Conservation (phyloP, 37 sponge, comb jelly and placozoan genomes). For the Halichondria panicea region DNA sequence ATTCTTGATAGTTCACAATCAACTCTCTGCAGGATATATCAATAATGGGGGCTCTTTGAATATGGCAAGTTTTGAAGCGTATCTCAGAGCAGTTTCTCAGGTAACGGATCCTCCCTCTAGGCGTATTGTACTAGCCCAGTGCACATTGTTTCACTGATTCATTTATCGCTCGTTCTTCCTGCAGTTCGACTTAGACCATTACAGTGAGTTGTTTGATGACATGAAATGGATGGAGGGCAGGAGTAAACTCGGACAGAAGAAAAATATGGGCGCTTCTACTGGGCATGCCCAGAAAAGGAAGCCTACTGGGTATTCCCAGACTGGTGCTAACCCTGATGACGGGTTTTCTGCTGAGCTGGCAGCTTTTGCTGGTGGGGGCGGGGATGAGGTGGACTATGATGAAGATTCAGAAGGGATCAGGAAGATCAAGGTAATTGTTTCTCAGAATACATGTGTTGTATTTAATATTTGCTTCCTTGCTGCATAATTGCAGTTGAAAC, state of each 20-base stretch:
- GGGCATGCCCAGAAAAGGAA: neutral
- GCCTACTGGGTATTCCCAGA: neutral
- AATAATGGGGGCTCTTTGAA: constrained; percentile 84
- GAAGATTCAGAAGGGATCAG: constrained; percentile 17
- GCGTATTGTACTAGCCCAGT: neutral
- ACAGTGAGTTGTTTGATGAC: constrained; percentile 59
- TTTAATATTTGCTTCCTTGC: neutral
- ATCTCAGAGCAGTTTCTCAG: constrained; percentile 73
- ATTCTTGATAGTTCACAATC: too few species aligned
- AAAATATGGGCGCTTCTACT: neutral
- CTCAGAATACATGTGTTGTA: neutral
- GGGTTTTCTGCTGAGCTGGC: neutral
- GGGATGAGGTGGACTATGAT: constrained; percentile 4
- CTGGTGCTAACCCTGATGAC: neutral
- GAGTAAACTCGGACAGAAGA: neutral
- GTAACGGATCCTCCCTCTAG: constrained; percentile 11
- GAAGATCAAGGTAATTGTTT: constrained; percentile 25
- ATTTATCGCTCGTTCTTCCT: neutral
- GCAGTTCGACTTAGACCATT: constrained; percentile 74
- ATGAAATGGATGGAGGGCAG: constrained; percentile 72
- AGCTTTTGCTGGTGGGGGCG: neutral
- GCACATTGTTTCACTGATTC: neutral
- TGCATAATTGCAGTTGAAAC: neutral
- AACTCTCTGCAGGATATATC: constrained; percentile 86
- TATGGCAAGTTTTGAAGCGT: constrained; percentile 81